Conservation (phyloP, 2,797 vertebrate genomes). For the Aphelocoma californica region DNA sequence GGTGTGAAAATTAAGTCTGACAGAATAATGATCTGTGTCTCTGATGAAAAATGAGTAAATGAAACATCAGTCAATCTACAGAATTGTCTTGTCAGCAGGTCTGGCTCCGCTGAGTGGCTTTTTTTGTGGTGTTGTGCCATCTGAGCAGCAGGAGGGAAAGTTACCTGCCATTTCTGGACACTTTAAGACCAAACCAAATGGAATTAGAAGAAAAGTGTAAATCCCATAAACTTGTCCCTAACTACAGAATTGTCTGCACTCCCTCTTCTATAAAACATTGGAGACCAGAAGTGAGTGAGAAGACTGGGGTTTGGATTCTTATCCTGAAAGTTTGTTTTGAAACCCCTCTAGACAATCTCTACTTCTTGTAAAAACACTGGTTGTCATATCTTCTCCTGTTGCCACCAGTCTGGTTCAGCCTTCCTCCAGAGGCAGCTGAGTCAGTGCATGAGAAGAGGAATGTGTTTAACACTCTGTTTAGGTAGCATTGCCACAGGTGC, state of each 20-base stretch:
- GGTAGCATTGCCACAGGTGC: neutral
- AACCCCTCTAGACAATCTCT: neutral
- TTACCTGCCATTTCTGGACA: neutral
- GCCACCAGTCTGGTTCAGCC: neutral
- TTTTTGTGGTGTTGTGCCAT: neutral
- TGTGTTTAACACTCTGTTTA: neutral
- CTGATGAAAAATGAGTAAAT: constrained; percentile 15
- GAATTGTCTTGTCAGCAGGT: constrained; percentile 28
- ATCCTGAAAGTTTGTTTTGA: neutral
- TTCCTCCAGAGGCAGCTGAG: neutral
- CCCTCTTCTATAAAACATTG: neutral
- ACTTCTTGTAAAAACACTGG: neutral
- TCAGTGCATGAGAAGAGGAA: neutral
- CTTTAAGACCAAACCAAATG: neutral
- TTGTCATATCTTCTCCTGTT: neutral
- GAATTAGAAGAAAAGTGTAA: neutral
- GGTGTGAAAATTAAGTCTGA: constrained; percentile 34
- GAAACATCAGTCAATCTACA: neutral
- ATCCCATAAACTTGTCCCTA: neutral
- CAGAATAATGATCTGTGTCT: neutral
- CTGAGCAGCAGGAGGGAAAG: neutral
- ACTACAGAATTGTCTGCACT: neutral
- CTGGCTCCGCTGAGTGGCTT: neutral
- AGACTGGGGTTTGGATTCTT: neutral
- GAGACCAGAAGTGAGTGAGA: neutral